Base-by-base conservation (phyloP, 1,140 invertebrate species). In the Epicauta chinensis region DNA sequence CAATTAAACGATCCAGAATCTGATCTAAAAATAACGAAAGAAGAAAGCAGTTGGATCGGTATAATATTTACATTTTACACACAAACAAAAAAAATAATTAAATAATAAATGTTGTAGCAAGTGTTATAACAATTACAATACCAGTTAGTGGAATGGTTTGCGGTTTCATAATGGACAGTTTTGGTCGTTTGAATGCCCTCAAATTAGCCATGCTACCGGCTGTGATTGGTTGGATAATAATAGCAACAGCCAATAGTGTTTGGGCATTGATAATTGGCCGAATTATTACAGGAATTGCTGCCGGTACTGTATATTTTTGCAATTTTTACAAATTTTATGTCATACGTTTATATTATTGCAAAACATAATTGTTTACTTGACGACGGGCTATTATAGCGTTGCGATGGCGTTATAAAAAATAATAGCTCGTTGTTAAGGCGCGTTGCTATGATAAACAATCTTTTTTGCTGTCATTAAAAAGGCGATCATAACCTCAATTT, bases 111-210 rank as follows among this genome's bases (percentile, higher is more conserved):
- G 37, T 38, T 72, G 12, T 64, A 77, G 75, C 75, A 0, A 77
- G 75, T 61, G 61, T 77, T 41, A 68, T 76, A 14, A 73, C 77
- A 9, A 55, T 80, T 1, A 66, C 70, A 10, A 71, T 75, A 2
- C 74, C 77, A 1, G 13, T 78, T 10, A 76, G 76, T 9, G 73
- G 75, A 1, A 16, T 78, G 0, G 32, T 75, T n/a, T 72, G 73
- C 16, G 72, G 78, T 14, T 76, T 74, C 53, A 49, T 77, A 2
- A 78, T 84, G 63, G 82, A 84, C 53, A 69, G 63, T 14, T 59
- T 81, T 34, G 83, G 84, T 10, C 64, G 83, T 16, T 70, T 81
- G 56, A 71, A 68, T 40, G 77, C 80, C 0, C 70, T 86, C 9
- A 73, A 79, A 55, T 42, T 81, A 1, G 73, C 77, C 0, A 66